Evolutionary conservation across 2,888 invertebrate genomes (phyloP).

Genomic region (Trachelus stipa): DNA sequence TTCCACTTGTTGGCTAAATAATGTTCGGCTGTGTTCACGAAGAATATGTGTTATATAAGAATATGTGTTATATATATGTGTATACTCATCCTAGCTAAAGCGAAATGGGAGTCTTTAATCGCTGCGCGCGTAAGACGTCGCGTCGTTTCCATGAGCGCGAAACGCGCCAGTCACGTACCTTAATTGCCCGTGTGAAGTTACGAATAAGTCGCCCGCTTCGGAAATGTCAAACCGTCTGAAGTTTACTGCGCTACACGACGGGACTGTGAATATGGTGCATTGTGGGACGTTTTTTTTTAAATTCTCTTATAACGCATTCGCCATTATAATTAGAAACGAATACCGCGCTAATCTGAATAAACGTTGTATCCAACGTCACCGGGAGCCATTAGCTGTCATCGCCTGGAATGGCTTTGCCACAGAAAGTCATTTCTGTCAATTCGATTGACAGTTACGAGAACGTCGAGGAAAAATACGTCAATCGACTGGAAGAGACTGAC

Average conservation of each 20-base stretch:
- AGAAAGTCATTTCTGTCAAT: background rate
- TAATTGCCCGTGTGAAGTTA: conserved; percentile 50
- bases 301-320: background rate
- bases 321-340: background rate
- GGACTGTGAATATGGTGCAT: background rate
- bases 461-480: background rate
- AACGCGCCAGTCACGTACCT: conserved; percentile 59
- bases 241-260: background rate
- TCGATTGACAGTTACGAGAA: background rate
- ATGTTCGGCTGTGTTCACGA: background rate
- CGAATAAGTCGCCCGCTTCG: background rate
- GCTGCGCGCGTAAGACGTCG: conserved; percentile 30
- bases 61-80: background rate
- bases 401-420: background rate
- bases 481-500: background rate
- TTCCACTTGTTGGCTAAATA: background rate
- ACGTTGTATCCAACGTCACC: background rate
- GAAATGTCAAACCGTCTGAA: background rate
- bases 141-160: conserved; percentile 46
- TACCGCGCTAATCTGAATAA: background rate
- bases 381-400: background rate
- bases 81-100: background rate
- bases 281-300: background rate
- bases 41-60: background rate
- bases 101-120: conserved; percentile 46